Percentiles rank a stretch among this genome's conserved stretches.
These are phyloP conservation scores for Eristalinus aeneus DNA, from an alignment of 2,888 invertebrate genomes.

Conservation along the genomic window DNA sequence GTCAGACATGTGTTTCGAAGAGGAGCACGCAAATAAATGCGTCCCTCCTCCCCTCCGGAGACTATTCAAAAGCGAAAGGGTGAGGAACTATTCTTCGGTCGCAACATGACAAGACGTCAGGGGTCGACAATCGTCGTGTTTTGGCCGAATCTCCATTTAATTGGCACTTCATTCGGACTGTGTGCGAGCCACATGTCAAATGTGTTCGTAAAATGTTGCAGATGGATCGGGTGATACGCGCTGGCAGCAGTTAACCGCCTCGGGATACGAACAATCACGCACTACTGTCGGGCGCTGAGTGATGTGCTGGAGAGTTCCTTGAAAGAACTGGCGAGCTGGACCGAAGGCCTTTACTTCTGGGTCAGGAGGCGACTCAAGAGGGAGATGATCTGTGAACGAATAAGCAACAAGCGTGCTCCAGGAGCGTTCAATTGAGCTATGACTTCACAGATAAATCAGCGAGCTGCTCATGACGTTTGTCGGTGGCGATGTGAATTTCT, in stretches of 20 bases:
- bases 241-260: constrained; percentile 8
- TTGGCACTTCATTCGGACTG: constrained; percentile 49
- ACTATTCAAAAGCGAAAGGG: constrained; percentile 40
- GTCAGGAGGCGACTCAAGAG: background rate
- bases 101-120: background rate
- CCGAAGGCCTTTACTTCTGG: background rate
- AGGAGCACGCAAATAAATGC: background rate
- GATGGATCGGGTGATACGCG: constrained; percentile 19
- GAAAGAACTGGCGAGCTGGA: background rate
- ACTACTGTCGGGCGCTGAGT: background rate
- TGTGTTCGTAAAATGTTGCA: constrained; percentile 14
- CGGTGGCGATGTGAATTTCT: background rate
- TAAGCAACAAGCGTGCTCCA: background rate
- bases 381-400: background rate
- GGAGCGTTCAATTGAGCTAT: background rate
- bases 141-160: constrained; percentile 38
- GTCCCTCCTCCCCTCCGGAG: background rate
- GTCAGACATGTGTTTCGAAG: constrained; percentile 61
- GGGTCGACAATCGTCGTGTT: constrained; percentile 11
- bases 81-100: constrained; percentile 15
- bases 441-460: background rate
- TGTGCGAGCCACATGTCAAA: constrained; percentile 21
- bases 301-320: constrained; percentile 4
- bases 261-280: constrained; percentile 4
- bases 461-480: background rate